phyloP scores from a whole-genome alignment of 1,140 invertebrate species.

The Maconellicoccus hirsutus region DNA sequence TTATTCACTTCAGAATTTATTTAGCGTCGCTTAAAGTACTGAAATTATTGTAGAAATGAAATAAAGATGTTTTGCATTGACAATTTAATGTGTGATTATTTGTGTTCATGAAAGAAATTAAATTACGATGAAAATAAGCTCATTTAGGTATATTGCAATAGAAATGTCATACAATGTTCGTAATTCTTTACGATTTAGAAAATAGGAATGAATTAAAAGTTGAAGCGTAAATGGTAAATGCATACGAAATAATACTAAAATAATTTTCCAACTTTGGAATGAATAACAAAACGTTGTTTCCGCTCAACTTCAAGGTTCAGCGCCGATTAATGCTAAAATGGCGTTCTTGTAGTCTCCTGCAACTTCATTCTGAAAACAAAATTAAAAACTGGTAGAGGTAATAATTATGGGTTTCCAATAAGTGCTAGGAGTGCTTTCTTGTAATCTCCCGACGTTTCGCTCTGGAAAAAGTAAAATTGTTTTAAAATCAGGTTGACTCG shows the following conservation, averaged over 20 bases:
- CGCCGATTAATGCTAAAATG: not conserved
- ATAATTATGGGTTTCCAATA: constrained; percentile 29
- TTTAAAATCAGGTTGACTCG: too few relatives aligned
- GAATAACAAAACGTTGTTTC: too few relatives aligned
- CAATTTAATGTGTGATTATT: not conserved
- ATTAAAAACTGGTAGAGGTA: not conserved
- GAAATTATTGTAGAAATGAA: constrained; percentile 9
- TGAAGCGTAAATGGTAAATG: too few relatives aligned
- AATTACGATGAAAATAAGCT: too few relatives aligned
- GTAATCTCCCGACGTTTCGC: constrained; percentile 61
- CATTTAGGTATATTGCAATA: too few relatives aligned
- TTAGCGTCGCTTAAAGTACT: not conserved
- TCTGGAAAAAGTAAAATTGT: constrained; percentile 38
- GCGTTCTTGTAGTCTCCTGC: not conserved
- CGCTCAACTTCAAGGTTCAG: too few relatives aligned
- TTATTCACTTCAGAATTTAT: not conserved
- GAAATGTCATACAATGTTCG: too few relatives aligned
- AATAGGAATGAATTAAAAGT: too few relatives aligned
- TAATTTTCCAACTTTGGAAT: too few relatives aligned
- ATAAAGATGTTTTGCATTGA: constrained; percentile 1
- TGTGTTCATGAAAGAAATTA: too few relatives aligned
- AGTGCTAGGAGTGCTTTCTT: constrained; percentile 54
- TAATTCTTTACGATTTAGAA: too few relatives aligned
- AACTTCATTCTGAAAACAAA: not conserved
- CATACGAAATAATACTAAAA: too few relatives aligned